Conservation (phyloP, 2,888 invertebrate genomes). For the Yponomeuta cagnagella region DNA sequence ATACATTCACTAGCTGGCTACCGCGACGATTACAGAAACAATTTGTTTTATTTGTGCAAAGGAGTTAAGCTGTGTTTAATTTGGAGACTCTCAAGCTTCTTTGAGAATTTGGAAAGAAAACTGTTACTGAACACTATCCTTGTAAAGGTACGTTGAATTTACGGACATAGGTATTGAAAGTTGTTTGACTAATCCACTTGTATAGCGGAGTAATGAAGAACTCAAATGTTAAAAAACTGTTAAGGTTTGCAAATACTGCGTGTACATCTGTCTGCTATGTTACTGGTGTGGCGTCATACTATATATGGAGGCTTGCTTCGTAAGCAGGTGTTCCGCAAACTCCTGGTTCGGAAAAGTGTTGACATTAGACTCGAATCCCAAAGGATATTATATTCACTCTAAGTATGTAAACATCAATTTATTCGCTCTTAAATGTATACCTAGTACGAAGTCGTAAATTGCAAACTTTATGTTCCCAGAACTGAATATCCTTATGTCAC, state of each 20-base stretch:
- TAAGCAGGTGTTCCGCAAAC: slow-evolving; percentile 57
- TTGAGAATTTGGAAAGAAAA: slow-evolving; percentile 58
- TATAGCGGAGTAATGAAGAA: too few relatives aligned
- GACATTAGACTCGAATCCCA: slow-evolving; percentile 32
- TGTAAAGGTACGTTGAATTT: slow-evolving; percentile 46
- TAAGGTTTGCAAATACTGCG: slow-evolving; percentile 61
- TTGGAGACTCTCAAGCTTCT: slow-evolving; percentile 65
- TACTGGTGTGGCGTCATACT: slow-evolving; percentile 73
- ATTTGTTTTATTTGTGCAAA: slow-evolving; percentile 66
- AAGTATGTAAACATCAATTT: slow-evolving; percentile 5
- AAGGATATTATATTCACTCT: not conserved
- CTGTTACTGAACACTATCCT: slow-evolving; percentile 53
- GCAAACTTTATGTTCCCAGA: slow-evolving; percentile 31
- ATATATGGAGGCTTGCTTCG: slow-evolving; percentile 70
- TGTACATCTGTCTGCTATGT: slow-evolving; percentile 58
- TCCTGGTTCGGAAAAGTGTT: slow-evolving; percentile 66
- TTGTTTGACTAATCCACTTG: too few relatives aligned
- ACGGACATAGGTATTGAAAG: not conserved
- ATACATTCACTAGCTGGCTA: slow-evolving; percentile 51
- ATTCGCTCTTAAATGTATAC: not conserved
- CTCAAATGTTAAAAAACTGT: slow-evolving; percentile 19
- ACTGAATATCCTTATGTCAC: slow-evolving; percentile 51
- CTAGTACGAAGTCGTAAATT: not conserved
- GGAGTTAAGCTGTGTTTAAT: slow-evolving; percentile 70
- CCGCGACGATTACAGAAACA: slow-evolving; percentile 52